Conservation (phyloP, 2,888 invertebrate genomes). For the Sarcophaga rosellei region DNA sequence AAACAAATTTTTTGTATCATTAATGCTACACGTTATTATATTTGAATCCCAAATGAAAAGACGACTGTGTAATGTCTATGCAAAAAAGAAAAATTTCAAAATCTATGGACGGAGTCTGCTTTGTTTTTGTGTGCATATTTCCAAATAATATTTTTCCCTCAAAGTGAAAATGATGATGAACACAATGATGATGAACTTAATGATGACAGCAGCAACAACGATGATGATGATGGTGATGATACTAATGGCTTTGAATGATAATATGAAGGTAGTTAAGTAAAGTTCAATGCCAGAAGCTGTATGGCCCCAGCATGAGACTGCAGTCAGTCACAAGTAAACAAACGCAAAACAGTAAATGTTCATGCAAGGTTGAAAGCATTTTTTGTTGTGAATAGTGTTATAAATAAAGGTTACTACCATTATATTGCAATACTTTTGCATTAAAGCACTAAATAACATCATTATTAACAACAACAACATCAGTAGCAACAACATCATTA, state of each 20-base stretch:
- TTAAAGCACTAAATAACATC: conserved; percentile 28
- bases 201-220: not conserved
- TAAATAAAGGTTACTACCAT: conserved; percentile 35
- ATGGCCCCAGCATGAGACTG: conserved; percentile 25
- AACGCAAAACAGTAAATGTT: not conserved
- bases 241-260: not conserved
- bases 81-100: conserved; percentile 32
- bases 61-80: conserved; percentile 53
- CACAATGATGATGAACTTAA: not conserved
- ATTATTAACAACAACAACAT: conserved; percentile 38
- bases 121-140: conserved; percentile 1
- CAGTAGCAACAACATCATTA: conserved; percentile 35
- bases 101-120: conserved; percentile 12
- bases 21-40: not conserved
- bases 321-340: not conserved
- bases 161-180: conserved; percentile 7
- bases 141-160: conserved; percentile 6
- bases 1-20: conserved; percentile 14
- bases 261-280: conserved; percentile 45
- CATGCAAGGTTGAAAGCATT: not conserved
- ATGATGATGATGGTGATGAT: conserved; percentile 1
- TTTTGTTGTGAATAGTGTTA: not conserved
- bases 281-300: conserved; percentile 66
- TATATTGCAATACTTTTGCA: conserved; percentile 1
- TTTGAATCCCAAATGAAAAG: conserved; percentile 52